These are phyloP conservation scores for Sander vitreus DNA, from an alignment of 2,113 vertebrate species.

Conservation along the genomic window DNA sequence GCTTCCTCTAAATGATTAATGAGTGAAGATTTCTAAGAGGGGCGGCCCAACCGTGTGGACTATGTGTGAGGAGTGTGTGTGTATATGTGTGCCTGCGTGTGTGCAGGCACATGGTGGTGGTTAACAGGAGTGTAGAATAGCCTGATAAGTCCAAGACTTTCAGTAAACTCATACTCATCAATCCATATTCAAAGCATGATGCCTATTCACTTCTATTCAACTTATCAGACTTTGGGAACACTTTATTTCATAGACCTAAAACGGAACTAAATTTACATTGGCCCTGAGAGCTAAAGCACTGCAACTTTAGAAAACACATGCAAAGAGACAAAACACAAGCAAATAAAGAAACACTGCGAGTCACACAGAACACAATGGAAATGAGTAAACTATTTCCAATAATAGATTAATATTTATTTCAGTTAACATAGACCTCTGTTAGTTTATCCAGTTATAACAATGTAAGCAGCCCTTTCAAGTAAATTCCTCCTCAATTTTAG, in stretches of 20 bases:
- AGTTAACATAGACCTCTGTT: no score
- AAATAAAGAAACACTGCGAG: background rate
- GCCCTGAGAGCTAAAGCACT: background rate
- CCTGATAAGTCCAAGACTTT: slow-evolving; percentile 8
- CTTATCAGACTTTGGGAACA: background rate
- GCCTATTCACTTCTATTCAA: background rate
- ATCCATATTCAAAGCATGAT: slow-evolving; percentile 29
- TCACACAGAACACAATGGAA: no score
- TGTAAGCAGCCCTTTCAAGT: no score
- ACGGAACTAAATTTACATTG: background rate
- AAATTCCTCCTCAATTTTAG: no score
- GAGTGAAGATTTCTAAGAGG: slow-evolving; percentile 71
- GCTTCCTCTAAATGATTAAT: slow-evolving; percentile 85
- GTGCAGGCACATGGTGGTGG: background rate
- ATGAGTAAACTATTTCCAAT: no score
- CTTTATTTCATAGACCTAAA: background rate
- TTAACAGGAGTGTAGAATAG: slow-evolving; percentile 10
- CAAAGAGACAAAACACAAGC: background rate
- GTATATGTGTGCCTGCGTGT: slow-evolving; percentile 19
- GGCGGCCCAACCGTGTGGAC: slow-evolving; percentile 27
- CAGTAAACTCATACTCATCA: slow-evolving; percentile 1
- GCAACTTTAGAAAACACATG: background rate
- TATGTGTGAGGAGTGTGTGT: slow-evolving; percentile 11
- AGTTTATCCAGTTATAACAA: no score
- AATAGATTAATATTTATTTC: no score